phyloP scores from a whole-genome alignment of 2,888 invertebrate species.

The Mantis religiosa region DNA sequence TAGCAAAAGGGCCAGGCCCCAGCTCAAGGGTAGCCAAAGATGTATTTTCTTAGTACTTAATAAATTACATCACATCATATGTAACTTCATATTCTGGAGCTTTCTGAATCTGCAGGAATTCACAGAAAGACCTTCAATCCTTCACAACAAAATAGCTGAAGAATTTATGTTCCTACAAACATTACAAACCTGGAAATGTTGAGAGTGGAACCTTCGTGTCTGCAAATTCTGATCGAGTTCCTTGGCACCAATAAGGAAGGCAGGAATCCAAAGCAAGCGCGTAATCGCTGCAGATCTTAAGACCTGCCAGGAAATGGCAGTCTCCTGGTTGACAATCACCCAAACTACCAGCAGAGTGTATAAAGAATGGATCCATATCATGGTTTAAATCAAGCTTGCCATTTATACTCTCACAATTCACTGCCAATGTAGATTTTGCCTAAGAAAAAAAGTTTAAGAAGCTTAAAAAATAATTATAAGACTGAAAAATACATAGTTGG shows the following conservation, averaged over 20 bases:
- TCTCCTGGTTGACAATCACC: constrained; percentile 28
- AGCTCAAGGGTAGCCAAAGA: too few relatives aligned
- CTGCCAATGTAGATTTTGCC: neutral
- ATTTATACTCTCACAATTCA: neutral
- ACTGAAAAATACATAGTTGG: too few relatives aligned
- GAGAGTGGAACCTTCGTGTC: neutral
- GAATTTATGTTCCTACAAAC: neutral
- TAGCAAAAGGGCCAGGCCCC: too few relatives aligned
- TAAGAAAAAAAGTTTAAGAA: neutral
- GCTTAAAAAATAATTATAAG: too few relatives aligned
- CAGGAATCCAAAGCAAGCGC: neutral
- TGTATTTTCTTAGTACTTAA: too few relatives aligned
- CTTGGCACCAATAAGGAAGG: neutral
- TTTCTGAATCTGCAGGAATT: too few relatives aligned
- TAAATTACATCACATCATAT: too few relatives aligned
- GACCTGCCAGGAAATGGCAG: constrained; percentile 32
- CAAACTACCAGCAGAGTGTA: constrained; percentile 18
- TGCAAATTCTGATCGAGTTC: neutral
- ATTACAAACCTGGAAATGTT: neutral
- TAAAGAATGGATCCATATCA: constrained; percentile 4
- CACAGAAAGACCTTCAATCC: too few relatives aligned
- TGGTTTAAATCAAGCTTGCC: neutral
- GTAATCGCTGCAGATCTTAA: constrained; percentile 19
- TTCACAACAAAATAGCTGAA: too few relatives aligned
- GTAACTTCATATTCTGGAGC: too few relatives aligned